phyloP scores from a whole-genome alignment of 92 coral and sea anemone genomes.

The Phenganax subtilis region DNA sequence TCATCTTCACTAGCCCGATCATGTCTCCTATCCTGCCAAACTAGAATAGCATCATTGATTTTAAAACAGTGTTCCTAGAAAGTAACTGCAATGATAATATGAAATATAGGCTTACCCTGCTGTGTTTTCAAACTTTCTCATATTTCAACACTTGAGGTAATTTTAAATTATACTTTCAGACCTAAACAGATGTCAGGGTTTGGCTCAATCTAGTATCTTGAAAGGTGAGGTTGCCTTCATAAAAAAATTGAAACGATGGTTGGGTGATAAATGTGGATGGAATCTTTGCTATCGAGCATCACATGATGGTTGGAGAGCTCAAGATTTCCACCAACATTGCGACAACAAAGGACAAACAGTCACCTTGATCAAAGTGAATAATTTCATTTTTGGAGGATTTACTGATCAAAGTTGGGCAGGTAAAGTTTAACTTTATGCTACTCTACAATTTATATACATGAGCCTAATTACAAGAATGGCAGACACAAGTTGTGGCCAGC shows the following conservation, averaged over 20 bases:
- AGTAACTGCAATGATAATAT: no score
- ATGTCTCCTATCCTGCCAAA: no score
- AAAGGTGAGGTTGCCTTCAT: neutral
- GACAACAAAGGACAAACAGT: constrained; percentile 28
- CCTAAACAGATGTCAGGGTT: neutral
- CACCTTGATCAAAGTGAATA: constrained; percentile 5
- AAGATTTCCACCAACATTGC: constrained; percentile 7
- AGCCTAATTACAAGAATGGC: no score
- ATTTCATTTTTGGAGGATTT: constrained; percentile 23
- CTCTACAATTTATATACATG: neutral
- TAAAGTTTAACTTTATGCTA: neutral
- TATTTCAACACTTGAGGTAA: neutral
- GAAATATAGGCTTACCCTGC: no score
- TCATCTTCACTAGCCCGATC: no score
- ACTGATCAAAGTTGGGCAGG: constrained; percentile 33
- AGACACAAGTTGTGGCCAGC: no score
- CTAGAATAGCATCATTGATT: no score
- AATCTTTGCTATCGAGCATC: constrained; percentile 28
- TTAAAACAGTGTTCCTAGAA: no score
- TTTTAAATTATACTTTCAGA: neutral
- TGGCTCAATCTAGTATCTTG: neutral
- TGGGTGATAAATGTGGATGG: constrained; percentile 13
- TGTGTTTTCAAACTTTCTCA: no score
- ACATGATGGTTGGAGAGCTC: constrained; percentile 18
- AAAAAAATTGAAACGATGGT: constrained; percentile 7